Conservation (phyloP, 2,888 invertebrate species). For the Seladonia tumulorum region DNA sequence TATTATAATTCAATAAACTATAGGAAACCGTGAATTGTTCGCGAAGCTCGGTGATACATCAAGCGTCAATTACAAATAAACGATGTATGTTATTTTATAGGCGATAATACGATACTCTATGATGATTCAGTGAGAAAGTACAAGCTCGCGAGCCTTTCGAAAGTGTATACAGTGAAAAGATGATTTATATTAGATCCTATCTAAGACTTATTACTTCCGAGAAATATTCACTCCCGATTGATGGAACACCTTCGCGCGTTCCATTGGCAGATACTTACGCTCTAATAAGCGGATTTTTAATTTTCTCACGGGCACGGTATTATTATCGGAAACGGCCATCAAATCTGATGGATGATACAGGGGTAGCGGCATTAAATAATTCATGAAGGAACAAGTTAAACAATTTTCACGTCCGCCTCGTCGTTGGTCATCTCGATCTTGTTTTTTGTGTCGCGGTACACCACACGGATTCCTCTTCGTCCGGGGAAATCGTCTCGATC, state of each 20-base stretch:
- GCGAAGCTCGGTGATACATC: background rate
- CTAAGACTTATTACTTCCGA: background rate
- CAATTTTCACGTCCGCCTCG: constrained; percentile 69
- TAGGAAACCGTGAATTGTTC: background rate
- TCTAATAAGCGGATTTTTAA: constrained; percentile 28
- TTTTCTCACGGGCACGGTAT: constrained; percentile 37
- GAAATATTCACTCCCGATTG: background rate
- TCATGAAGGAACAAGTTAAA: constrained; percentile 70
- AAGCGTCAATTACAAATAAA: background rate
- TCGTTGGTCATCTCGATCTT: constrained; percentile 48
- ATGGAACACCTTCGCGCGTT: background rate
- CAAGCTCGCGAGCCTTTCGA: background rate
- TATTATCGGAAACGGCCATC: constrained; percentile 62
- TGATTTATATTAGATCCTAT: background rate
- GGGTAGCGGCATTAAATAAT: constrained; percentile 65
- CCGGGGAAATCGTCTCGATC: constrained; percentile 42
- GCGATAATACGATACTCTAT: background rate
- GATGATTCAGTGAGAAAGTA: background rate
- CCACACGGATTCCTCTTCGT: constrained; percentile 40
- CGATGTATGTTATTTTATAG: background rate
- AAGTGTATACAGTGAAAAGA: background rate
- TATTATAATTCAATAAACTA: background rate
- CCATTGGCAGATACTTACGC: background rate
- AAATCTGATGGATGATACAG: constrained; percentile 65
- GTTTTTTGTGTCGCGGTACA: constrained; percentile 48